Conservation (phyloP, 1,140 invertebrate genomes). For the Idris sp. region DNA sequence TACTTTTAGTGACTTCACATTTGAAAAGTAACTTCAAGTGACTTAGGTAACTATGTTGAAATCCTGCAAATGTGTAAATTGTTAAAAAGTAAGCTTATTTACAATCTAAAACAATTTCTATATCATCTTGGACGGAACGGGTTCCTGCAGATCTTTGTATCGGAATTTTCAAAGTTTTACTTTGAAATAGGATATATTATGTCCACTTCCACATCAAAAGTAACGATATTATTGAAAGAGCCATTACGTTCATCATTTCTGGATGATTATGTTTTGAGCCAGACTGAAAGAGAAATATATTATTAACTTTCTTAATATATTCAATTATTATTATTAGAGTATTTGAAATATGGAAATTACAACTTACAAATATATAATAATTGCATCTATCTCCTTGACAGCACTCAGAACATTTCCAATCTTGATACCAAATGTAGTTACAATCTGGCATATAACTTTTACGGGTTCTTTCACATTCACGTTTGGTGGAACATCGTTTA, state of each 20-base stretch:
- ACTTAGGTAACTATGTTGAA: no score
- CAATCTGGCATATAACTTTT: slow-evolving; percentile 86
- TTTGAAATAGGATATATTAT: neutral
- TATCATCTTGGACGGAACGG: neutral
- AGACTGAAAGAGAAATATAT: slow-evolving; percentile 22
- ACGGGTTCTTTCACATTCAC: slow-evolving; percentile 86
- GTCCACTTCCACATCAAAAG: slow-evolving; percentile 12
- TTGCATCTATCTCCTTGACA: slow-evolving; percentile 98
- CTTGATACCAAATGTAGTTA: slow-evolving; percentile 97
- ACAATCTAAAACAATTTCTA: neutral
- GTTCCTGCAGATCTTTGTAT: neutral
- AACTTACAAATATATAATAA: slow-evolving; percentile 95
- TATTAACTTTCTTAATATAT: neutral
- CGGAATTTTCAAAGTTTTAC: no score
- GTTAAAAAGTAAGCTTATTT: neutral
- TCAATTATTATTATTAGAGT: slow-evolving; percentile 7
- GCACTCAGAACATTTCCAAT: slow-evolving; percentile 98
- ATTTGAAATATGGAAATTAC: no score
- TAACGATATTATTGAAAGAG: slow-evolving; percentile 7
- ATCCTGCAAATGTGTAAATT: neutral
- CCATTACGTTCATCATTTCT: slow-evolving; percentile 6
- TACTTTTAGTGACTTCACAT: no score
- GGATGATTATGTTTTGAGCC: slow-evolving; percentile 20
- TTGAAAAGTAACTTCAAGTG: no score
- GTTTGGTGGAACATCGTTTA: slow-evolving; percentile 91